Evolutionary conservation across 2,113 vertebrate species (phyloP), one percentile per base, ranked within the genome.

Genomic region (Odocoileus virginianus): DNA sequence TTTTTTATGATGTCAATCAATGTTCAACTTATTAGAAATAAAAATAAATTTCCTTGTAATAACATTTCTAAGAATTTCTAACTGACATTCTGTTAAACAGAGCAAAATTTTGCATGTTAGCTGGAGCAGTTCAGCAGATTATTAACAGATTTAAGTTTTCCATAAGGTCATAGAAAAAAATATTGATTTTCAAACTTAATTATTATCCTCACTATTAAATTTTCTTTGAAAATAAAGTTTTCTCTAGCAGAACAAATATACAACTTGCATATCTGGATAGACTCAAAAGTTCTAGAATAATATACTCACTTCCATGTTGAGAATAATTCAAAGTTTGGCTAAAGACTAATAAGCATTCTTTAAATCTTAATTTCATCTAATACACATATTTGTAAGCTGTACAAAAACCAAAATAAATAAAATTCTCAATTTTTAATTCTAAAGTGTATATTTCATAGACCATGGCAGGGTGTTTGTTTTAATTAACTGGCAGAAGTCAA

Each of bases 211-310:
- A 95, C 36, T 76, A 78, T 92, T 98, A 96, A 96, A 96, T 33
- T 97, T n/a, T 96, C 83, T 88, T 83, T 89, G 79, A 64, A 83
- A 90, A 74, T 61, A 91, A 43, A 54, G 52, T 96, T 96, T 98
- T 96, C 91, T 95, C 82, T 97, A 95, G 95, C 92, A 98, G 87
- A 97, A 98, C 84, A 98, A 97, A 89, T 58, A 45, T 52, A 60
- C 89, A 94, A 92, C 84, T 95, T 96, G 61, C 40, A 60, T 91
- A 97, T 78, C 82, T 98, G 33, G 43, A n/a, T 64, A 45, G 43
- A 96, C 78, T 97, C 92, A 47, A 90, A 95, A 95, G 54, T 97
- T 97, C 89, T 87, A 94, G 27, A 95, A 97, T 98, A 98, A 98
- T 47, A 97, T 95, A 85, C 17, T 91, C 81, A 50, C 36, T 91